These are phyloP conservation scores for Drosophila nebulosa DNA, from an alignment of 1,140 invertebrate species.

Conservation along the genomic window DNA sequence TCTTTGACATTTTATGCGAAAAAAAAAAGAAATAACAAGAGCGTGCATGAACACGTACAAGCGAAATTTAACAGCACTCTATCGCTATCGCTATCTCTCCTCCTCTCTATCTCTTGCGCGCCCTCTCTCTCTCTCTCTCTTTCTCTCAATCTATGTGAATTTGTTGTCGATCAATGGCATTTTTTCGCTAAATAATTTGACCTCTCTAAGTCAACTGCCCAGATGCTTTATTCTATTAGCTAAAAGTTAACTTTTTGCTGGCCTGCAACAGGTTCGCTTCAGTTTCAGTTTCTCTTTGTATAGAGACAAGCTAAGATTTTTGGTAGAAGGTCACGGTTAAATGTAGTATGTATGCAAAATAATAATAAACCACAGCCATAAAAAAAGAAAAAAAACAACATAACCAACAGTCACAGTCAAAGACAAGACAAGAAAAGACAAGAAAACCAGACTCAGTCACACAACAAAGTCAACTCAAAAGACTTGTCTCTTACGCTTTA, in stretches of 20 bases:
- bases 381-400: not conserved
- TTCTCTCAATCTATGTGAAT: conserved; percentile 50
- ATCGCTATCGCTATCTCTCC: not conserved
- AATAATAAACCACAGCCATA: conserved; percentile 7
- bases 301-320: not conserved
- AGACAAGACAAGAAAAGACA: conserved; percentile 1
- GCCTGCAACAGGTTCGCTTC: conserved; percentile 21
- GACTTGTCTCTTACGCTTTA: conserved; percentile 4
- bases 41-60: not conserved
- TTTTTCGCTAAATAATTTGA: conserved; percentile 72
- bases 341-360: conserved; percentile 19
- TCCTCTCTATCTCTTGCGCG: not conserved
- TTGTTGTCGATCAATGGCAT: conserved; percentile 65
- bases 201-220: conserved; percentile 56
- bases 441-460: conserved; percentile 24
- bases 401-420: not conserved
- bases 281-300: conserved; percentile 1
- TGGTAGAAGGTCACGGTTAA: conserved; percentile 14
- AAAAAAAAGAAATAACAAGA: conserved; percentile 7
- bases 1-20: conserved; percentile 33
- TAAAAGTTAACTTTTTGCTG: conserved; percentile 6
- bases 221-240: conserved; percentile 66
- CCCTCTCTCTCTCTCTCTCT: not conserved
- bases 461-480: not conserved
- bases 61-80: conserved; percentile 65